phyloP scores from a whole-genome alignment of 2,888 invertebrate genomes.

The Drosophila diplacantha region DNA sequence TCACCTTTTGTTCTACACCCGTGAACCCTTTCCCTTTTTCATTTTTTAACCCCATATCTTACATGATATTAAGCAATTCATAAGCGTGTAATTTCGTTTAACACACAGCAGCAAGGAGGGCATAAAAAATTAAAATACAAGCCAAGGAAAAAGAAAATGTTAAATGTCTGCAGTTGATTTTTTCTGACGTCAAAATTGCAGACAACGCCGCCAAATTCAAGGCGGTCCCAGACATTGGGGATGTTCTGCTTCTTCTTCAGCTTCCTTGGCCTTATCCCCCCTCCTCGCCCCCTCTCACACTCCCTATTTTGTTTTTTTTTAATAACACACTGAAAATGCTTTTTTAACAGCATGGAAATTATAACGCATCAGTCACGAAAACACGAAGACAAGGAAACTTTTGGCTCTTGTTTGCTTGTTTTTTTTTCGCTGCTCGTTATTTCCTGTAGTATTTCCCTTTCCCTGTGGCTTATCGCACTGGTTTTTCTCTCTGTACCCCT shows the following conservation, averaged over 20 bases:
- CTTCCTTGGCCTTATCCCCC: constrained; percentile 14
- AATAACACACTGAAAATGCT: constrained; percentile 63
- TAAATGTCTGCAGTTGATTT: constrained; percentile 66
- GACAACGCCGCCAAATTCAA: constrained; percentile 47
- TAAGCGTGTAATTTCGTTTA: constrained; percentile 65
- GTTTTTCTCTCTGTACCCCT: constrained; percentile 27
- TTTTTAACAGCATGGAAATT: constrained; percentile 69
- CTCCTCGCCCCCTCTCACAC: not conserved
- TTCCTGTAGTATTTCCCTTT: not conserved
- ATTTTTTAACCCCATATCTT: constrained; percentile 7
- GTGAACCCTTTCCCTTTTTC: not conserved
- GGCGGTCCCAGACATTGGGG: constrained; percentile 46
- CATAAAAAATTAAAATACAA: constrained; percentile 5
- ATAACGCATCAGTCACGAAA: constrained; percentile 72
- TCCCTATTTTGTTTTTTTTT: constrained; percentile 16
- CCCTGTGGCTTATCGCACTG: constrained; percentile 25
- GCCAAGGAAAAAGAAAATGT: constrained; percentile 27
- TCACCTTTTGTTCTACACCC: not conserved
- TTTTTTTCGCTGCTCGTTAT: not conserved
- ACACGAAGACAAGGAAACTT: constrained; percentile 44
- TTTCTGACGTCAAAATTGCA: constrained; percentile 76
- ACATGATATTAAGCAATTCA: constrained; percentile 61
- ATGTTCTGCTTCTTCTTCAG: constrained; percentile 21
- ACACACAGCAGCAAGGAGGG: constrained; percentile 27
- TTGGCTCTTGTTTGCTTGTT: not conserved